A percentile compares a stretch with the other conserved stretches of the same genome.
phyloP scores from a whole-genome alignment of 2,113 vertebrate species.

The Melozone crissalis region DNA sequence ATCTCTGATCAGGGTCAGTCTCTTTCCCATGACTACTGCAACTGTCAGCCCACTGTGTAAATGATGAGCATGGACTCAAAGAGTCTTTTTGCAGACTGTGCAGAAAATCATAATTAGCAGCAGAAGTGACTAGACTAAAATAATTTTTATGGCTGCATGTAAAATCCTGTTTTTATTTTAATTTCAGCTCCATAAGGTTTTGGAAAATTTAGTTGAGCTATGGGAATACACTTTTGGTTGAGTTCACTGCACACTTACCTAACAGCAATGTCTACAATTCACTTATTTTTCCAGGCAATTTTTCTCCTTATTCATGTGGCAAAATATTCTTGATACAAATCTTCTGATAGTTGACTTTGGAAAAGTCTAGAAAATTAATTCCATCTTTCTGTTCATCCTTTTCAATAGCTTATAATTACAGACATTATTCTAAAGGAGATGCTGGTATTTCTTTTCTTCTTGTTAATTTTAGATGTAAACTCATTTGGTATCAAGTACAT shows the following conservation, averaged over 20 bases:
- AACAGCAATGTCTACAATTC: background rate
- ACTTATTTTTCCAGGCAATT: background rate
- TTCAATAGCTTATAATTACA: background rate
- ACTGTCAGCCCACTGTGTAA: background rate
- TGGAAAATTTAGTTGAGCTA: background rate
- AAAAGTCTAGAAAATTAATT: background rate
- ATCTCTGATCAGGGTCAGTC: slow-evolving; percentile 11
- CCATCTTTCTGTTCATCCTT: background rate
- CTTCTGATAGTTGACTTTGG: background rate
- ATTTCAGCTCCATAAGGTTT: background rate
- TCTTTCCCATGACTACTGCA: background rate
- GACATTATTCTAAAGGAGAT: background rate
- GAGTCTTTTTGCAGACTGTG: background rate
- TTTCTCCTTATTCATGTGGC: background rate
- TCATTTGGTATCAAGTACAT: background rate
- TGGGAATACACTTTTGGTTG: background rate
- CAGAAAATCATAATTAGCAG: background rate
- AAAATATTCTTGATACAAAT: background rate
- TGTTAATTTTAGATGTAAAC: background rate
- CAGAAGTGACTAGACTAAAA: background rate
- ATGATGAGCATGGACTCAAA: background rate
- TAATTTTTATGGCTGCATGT: background rate
- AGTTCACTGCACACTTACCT: background rate
- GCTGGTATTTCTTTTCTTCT: background rate
- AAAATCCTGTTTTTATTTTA: background rate